Percentiles rank a stretch among this genome's conserved stretches.
Conservation (phyloP, 92 coral and sea anemone species). For the Phenganax stokvisi region DNA sequence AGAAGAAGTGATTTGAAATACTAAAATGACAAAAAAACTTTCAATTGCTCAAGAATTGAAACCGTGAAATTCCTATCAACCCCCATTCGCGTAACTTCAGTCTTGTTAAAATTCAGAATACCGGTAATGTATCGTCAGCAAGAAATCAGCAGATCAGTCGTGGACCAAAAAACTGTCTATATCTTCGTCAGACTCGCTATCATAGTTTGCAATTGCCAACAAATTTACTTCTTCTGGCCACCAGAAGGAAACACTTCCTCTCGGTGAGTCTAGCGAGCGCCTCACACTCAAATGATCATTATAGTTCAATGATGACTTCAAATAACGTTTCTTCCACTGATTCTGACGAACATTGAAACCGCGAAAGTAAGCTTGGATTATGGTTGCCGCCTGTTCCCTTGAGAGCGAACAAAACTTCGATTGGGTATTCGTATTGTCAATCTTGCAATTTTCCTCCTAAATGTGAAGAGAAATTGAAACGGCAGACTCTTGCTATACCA, state of each 20-base stretch:
- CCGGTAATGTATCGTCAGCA: too few relatives aligned
- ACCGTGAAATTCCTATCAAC: too few relatives aligned
- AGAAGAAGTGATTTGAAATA: too few relatives aligned
- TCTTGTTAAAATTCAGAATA: too few relatives aligned
- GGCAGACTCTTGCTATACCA: too few relatives aligned
- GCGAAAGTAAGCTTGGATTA: constrained; percentile 34
- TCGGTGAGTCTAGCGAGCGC: constrained; percentile 13
- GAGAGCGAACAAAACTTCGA: background rate
- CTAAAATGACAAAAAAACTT: too few relatives aligned
- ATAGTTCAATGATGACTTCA: constrained; percentile 7
- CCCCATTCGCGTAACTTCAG: too few relatives aligned
- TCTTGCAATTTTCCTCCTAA: constrained; percentile 1
- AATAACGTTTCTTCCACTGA: constrained; percentile 33
- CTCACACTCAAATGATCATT: constrained; percentile 27
- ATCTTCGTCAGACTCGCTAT: constrained; percentile 1
- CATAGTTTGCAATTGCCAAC: background rate
- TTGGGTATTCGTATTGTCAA: background rate
- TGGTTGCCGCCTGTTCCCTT: constrained; percentile 26
- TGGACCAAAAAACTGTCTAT: too few relatives aligned
- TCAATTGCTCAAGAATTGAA: too few relatives aligned
- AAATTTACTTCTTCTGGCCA: constrained; percentile 22
- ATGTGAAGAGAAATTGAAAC: background rate
- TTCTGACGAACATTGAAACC: constrained; percentile 31
- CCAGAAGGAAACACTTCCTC: constrained; percentile 21
- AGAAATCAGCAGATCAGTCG: too few relatives aligned